Evolutionary conservation across 2,888 invertebrate species (phyloP).

Genomic region (Ganaspis brasiliensis): DNA sequence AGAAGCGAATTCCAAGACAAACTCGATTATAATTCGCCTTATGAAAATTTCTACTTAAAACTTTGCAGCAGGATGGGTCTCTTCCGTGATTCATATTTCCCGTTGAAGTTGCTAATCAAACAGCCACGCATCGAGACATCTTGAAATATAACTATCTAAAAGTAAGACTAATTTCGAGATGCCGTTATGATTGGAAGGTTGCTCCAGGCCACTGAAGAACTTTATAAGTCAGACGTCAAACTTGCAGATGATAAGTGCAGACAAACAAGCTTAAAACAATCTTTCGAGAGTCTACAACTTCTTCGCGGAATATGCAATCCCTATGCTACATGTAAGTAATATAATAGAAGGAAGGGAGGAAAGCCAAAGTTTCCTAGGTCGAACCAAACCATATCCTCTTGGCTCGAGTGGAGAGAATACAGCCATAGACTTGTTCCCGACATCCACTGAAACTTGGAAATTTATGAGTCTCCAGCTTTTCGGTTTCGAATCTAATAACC

Average conservation of each 20-base stretch:
- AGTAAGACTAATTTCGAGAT: conserved; percentile 21
- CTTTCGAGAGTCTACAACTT: conserved; percentile 18
- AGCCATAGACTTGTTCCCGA: conserved; percentile 64
- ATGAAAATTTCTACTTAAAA: conserved; percentile 18
- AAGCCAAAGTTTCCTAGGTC: conserved; percentile 4
- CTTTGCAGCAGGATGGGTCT: conserved; percentile 10
- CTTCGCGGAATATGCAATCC: conserved; percentile 10
- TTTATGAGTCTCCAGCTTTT: conserved; percentile 64
- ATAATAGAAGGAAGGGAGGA: conserved; percentile 9
- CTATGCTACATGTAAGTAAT: not conserved
- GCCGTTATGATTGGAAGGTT: not conserved
- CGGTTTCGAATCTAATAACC: not conserved
- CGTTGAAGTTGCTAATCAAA: conserved; percentile 22
- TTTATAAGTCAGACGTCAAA: conserved; percentile 21
- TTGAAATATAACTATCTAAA: not conserved
- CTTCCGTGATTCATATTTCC: conserved; percentile 16
- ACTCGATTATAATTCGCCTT: conserved; percentile 8
- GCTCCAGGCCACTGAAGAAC: not conserved
- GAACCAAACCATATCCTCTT: conserved; percentile 18
- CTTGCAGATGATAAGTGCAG: conserved; percentile 3
- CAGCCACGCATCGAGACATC: conserved; percentile 22
- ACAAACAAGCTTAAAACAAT: conserved; percentile 9
- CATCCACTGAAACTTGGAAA: conserved; percentile 75
- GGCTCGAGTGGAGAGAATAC: conserved; percentile 11
- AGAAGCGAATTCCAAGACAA: not conserved